Percentiles rank a stretch among this genome's conserved stretches.
Evolutionary conservation across 2,888 invertebrate genomes (phyloP).

Genomic region (Parnassius glacialis): DNA sequence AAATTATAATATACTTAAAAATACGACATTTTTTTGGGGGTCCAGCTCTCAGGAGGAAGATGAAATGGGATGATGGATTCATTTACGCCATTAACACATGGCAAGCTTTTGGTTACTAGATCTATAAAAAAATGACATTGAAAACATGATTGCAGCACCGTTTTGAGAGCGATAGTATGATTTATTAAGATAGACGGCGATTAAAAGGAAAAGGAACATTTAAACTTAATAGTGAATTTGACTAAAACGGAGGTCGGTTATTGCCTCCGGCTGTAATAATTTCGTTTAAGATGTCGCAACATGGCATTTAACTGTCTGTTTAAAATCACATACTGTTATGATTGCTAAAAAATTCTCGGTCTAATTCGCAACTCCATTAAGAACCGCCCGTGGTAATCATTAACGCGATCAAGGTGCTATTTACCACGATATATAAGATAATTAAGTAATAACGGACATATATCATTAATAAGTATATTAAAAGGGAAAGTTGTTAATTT

Average conservation of each 20-base stretch:
- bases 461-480: neutral
- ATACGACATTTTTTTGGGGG: too few species aligned
- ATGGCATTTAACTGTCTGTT: neutral
- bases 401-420: neutral
- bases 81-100: too few species aligned
- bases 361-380: constrained; percentile 13
- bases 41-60: too few species aligned
- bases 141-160: neutral
- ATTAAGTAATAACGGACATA: constrained; percentile 13
- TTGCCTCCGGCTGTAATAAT: constrained; percentile 1
- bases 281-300: neutral
- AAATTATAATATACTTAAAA: too few species aligned
- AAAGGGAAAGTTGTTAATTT: too few species aligned
- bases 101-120: too few species aligned
- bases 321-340: constrained; percentile 5
- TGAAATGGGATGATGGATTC: too few species aligned
- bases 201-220: neutral
- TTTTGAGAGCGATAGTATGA: neutral
- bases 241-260: neutral
- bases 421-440: constrained; percentile 2
- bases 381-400: constrained; percentile 15
- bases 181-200: constrained; percentile 11
- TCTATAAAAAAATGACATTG: too few species aligned
- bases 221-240: constrained; percentile 1
- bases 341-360: constrained; percentile 15